Conservation (phyloP, 2,888 invertebrate genomes). For the Tridacna crocea region DNA sequence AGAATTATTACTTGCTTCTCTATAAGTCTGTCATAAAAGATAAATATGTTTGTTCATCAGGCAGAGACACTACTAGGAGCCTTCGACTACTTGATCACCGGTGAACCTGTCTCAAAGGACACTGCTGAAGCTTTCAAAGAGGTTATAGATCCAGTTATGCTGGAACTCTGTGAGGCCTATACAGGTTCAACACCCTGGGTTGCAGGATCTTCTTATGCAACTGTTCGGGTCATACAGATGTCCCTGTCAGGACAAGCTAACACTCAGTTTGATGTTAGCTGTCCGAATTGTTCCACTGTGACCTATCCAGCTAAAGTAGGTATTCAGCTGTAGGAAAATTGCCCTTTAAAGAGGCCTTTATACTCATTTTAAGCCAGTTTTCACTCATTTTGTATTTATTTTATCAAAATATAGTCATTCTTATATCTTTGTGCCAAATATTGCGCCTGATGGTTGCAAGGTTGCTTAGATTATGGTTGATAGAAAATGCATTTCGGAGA, state of each 20-base stretch:
- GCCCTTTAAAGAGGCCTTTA: too few relatives aligned
- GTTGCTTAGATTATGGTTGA: too few relatives aligned
- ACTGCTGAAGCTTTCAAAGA: slow-evolving; percentile 9
- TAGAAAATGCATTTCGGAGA: too few relatives aligned
- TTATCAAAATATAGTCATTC: too few relatives aligned
- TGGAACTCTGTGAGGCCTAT: slow-evolving; percentile 1
- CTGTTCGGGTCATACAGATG: neutral
- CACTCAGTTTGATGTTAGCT: slow-evolving; percentile 18
- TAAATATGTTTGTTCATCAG: neutral
- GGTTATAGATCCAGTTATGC: neutral
- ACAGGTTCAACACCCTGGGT: neutral
- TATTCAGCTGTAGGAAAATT: neutral
- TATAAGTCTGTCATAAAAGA: too few relatives aligned
- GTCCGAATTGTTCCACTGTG: neutral
- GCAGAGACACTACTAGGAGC: neutral
- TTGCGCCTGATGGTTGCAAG: too few relatives aligned
- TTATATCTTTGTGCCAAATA: too few relatives aligned
- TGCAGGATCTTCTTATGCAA: neutral
- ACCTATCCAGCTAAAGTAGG: slow-evolving; percentile 16
- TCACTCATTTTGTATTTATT: too few relatives aligned
- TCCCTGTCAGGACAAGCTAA: neutral
- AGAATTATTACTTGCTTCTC: too few relatives aligned
- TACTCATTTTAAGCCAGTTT: too few relatives aligned
- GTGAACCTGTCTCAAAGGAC: neutral
- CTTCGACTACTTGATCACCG: neutral